These are phyloP conservation scores for Oryzias sinensis DNA, from an alignment of 2,797 vertebrate genomes.

Conservation along the genomic window DNA sequence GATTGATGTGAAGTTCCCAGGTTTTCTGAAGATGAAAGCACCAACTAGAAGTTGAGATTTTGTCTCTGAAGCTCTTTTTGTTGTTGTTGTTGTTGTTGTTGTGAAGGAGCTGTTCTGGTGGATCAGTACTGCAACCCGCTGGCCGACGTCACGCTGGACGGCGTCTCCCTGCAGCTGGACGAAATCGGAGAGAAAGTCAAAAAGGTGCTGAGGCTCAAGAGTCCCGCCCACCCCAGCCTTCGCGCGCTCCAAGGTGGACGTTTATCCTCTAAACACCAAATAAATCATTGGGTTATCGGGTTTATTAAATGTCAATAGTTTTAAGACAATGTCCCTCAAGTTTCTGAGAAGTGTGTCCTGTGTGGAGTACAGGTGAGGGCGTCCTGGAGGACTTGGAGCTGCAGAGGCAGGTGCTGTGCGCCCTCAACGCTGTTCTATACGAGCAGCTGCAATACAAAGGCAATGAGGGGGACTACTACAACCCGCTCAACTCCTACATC, in stretches of 20 bases:
- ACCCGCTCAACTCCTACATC: constrained; percentile 95
- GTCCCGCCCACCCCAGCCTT: constrained; percentile 88
- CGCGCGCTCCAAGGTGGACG: constrained; percentile 31
- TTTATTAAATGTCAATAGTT: no score
- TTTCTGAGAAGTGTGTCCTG: not conserved
- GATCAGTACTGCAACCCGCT: constrained; percentile 97
- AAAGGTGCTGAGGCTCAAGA: constrained; percentile 84
- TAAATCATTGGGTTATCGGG: no score
- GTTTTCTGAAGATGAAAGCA: no score
- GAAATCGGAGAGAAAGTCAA: constrained; percentile 88
- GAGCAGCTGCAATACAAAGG: constrained; percentile 96
- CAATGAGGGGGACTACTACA: constrained; percentile 95
- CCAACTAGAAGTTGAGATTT: no score
- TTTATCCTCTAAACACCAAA: constrained; percentile 33
- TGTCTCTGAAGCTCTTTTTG: not conserved
- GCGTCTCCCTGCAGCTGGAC: constrained; percentile 85
- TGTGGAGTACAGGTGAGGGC: constrained; percentile 71
- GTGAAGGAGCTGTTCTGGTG: constrained; percentile 89
- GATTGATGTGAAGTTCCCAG: no score
- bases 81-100: not conserved
- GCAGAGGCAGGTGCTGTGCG: constrained; percentile 89
- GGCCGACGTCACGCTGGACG: constrained; percentile 84
- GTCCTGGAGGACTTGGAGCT: constrained; percentile 86
- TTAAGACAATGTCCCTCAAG: no score
- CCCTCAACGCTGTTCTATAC: constrained; percentile 90